Evolutionary conservation across 2,888 invertebrate species (phyloP), one percentile per base, ranked within the genome.

Genomic region (Atherix ibis): DNA sequence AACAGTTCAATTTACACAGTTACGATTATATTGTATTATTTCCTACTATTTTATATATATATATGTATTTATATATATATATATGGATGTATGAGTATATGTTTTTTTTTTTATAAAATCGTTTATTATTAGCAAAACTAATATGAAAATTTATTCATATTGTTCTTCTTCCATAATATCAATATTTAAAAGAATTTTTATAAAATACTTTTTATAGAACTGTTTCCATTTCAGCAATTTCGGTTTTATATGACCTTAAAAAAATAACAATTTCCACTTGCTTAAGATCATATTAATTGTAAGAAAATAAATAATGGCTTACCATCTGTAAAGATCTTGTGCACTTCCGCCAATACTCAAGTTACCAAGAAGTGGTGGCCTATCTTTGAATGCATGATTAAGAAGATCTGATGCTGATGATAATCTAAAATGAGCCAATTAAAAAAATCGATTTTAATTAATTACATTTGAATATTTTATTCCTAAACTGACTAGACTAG

Each of bases 161-260:
- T n/a, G n/a, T n/a, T n/a, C n/a, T n/a, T n/a, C n/a, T n/a, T n/a
- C n/a, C n/a, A n/a, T n/a, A n/a, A n/a, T n/a, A n/a, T n/a, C n/a
- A n/a, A n/a, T n/a, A n/a, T n/a, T n/a, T n/a, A n/a, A n/a, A n/a
- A n/a, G n/a, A n/a, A n/a, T n/a, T n/a, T n/a, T n/a, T n/a, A n/a
- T n/a, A n/a, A n/a, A n/a, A n/a, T n/a, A 9, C 2, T 18, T 16
- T 18, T 81, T 82, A 84, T 75, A 85, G 82, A 69, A 85, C 85
- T 58, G 85, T 87, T 71, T 87, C 85, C 78, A 85, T 84, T 71
- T 87, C 85, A 51, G 85, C 84, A 48, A 78, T 76, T 63, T 77
- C 78, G 43, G 76, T 79, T 65, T 76, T 68, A 60, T 71, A 61
- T 3, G 62, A 60, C 61, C 62, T 61, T 42, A 26, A 42, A 48